Base-by-base conservation (phyloP, 2,888 invertebrate genomes). In the Odontocolon sp. region DNA sequence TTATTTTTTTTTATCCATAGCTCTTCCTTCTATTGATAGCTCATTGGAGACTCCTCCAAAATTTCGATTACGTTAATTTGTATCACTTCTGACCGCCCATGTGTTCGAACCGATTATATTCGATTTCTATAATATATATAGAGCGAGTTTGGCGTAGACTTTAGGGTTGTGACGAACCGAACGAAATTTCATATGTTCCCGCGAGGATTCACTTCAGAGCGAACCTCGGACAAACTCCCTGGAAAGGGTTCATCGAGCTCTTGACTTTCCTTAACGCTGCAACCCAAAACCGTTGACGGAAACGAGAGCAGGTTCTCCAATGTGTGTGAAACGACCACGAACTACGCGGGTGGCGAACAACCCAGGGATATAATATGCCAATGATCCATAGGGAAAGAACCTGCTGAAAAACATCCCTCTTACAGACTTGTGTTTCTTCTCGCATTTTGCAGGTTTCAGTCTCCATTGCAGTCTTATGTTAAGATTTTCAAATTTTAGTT, bases 151-250 rank as follows among this genome's bases (percentile, higher is more conserved):
- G n/a, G n/a, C n/a, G n/a, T 14, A 23, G 21, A 36, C 8, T 9
- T 1, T 18, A 80, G 78, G 72, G 45, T 57, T 45, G 73, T 78
- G 83, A 83, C 80, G 80, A 81, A 79, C 71, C 79, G 69, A 69
- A 61, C 9, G 82, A 80, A 85, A 85, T 83, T 78, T 68, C 84
- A 82, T 81, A 80, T 79, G 79, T 84, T 83, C 82, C 81, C 83
- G 81, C 80, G 81, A 80, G 82, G 81, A 85, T 84, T 77, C 74
- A 75, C 80, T 83, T 81, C 68, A n/a, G 36, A 33, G 40, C 16
- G 21, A 23, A 40, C 57, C 63, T n/a, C n/a, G n/a, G n/a, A n/a
- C n/a, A n/a, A n/a, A n/a, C n/a, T n/a, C n/a, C n/a, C n/a, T n/a
- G n/a, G n/a, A n/a, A n/a, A n/a, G n/a, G n/a, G n/a, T n/a, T n/a